Base-by-base conservation (phyloP, 2,888 invertebrate genomes). In the Stenichneumon culpator region DNA sequence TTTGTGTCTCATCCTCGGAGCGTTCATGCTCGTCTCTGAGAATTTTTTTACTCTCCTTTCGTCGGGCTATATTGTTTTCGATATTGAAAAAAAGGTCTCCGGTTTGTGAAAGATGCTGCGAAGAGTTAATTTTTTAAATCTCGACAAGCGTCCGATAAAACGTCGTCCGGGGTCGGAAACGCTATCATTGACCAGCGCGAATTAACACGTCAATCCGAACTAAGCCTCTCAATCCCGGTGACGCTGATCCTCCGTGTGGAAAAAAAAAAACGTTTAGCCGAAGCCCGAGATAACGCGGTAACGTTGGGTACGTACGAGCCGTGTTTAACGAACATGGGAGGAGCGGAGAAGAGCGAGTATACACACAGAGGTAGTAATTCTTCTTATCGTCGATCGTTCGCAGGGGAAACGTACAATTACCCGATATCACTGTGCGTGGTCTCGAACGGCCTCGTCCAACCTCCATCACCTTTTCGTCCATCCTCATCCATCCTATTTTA, bases 381-480 rank as follows among this genome's bases (percentile, higher is more conserved):
- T 60, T 82, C 77, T 82, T 82, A 82, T 78, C 77, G 50, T 70
- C 75, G 63, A 75, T 82, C 60, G 63, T 70, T 63, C 69, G n/a
- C 11, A 65, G 69, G 63, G 32, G 32, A 75, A 82, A 50, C 69
- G 50, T 82, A 39, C 75, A 75, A 82, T 75, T 75, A 82, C 63
- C 63, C 52, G 69, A 63, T 82, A 77, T 82, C 70, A 77, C 44
- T 52, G 22, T 25, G 36, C 28, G 52, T 32, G 14, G 74, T 75
- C 47, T 75, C 19, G 47, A 50, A 19, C 39, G 7, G 14, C 36
- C 32, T 36, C 65, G 50, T 52, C 36, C 75, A 22, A 50, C 19
- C 65, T 52, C 32, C 52, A n/a, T 32, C 75, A 36, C 22, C 52
- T 67, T 75, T 11, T 50, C 50, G 52, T 75, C 44, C 28, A 32